A percentile compares a stretch with the other conserved stretches of the same genome.
Conservation (phyloP, 1,140 invertebrate genomes). For the Drosophila malerkotliana region DNA sequence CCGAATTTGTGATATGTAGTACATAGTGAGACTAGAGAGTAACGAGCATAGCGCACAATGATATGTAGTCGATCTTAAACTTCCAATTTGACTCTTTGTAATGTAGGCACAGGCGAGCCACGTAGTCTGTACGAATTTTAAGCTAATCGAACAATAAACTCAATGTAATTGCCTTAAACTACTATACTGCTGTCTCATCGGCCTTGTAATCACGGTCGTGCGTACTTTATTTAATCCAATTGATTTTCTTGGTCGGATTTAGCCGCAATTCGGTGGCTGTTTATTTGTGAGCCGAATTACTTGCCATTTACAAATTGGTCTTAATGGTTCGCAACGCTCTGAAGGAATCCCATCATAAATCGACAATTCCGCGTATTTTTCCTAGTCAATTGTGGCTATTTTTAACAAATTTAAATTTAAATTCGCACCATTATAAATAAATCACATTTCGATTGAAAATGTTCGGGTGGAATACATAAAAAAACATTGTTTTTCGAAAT, state of each 20-base stretch:
- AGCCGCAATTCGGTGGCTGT: slow-evolving; percentile 15
- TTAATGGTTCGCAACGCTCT: slow-evolving; percentile 25
- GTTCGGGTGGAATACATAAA: slow-evolving; percentile 11
- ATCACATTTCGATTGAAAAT: slow-evolving; percentile 43
- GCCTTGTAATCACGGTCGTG: slow-evolving; percentile 29
- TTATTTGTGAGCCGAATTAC: slow-evolving; percentile 44
- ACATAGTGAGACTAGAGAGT: slow-evolving; percentile 43
- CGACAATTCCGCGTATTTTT: slow-evolving; percentile 24
- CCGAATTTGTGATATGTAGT: slow-evolving; percentile 72
- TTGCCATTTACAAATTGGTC: slow-evolving; percentile 57
- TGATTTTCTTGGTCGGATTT: slow-evolving; percentile 28
- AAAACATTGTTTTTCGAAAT: slow-evolving; percentile 6
- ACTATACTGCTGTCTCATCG: slow-evolving; percentile 25
- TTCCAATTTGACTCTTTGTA: slow-evolving; percentile 41
- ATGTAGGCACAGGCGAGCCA: background rate
- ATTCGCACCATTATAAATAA: slow-evolving; percentile 47
- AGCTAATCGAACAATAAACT: slow-evolving; percentile 53
- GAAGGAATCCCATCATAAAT: slow-evolving; percentile 48
- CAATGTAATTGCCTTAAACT: slow-evolving; percentile 53
- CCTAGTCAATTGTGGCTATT: slow-evolving; percentile 29
- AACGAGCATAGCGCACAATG: slow-evolving; percentile 70
- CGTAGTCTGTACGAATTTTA: slow-evolving; percentile 35
- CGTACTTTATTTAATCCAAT: slow-evolving; percentile 46
- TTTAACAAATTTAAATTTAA: slow-evolving; percentile 53
- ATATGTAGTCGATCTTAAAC: slow-evolving; percentile 52